These are phyloP conservation scores for Rhabdomys pumilio DNA, from an alignment of 2,797 vertebrate species.

Conservation along the genomic window DNA sequence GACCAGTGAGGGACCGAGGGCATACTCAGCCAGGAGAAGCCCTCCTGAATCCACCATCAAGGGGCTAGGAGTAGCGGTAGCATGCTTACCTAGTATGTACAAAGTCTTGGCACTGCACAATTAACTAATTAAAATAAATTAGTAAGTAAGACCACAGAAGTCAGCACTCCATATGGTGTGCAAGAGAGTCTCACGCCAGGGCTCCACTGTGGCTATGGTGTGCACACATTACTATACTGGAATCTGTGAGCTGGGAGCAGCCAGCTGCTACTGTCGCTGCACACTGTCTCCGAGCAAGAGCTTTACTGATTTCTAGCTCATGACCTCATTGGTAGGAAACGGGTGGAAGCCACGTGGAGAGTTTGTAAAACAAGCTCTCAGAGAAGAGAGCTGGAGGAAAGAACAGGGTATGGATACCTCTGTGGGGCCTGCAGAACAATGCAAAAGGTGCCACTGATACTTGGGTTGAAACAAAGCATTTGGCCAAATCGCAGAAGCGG, in stretches of 20 bases:
- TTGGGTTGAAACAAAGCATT: not conserved
- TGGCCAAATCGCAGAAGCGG: conserved; percentile 22
- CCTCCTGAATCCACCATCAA: not conserved
- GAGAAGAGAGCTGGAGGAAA: conserved; percentile 45
- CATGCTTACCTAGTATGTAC: not conserved
- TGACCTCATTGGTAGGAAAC: conserved; percentile 35
- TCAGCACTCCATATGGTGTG: not conserved
- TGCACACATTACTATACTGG: fast-evolving
- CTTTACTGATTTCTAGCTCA: conserved; percentile 60
- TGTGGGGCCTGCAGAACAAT: not conserved
- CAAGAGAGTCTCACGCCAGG: too few species aligned
- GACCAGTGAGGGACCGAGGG: not conserved
- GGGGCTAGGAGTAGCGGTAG: not conserved
- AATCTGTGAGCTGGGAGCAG: not conserved
- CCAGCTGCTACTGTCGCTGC: not conserved
- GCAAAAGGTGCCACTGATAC: conserved; percentile 3
- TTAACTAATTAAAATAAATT: not conserved
- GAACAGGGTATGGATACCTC: not conserved
- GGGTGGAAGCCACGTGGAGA: conserved; percentile 53
- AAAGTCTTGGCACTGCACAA: not conserved
- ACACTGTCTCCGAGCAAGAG: conserved; percentile 46
- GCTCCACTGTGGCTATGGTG: fast-evolving
- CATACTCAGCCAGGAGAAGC: not conserved
- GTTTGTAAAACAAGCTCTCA: conserved; percentile 52
- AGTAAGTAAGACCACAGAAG: not conserved